Conservation (phyloP, 1,140 invertebrate genomes). For the Lasaia peninsularis region DNA sequence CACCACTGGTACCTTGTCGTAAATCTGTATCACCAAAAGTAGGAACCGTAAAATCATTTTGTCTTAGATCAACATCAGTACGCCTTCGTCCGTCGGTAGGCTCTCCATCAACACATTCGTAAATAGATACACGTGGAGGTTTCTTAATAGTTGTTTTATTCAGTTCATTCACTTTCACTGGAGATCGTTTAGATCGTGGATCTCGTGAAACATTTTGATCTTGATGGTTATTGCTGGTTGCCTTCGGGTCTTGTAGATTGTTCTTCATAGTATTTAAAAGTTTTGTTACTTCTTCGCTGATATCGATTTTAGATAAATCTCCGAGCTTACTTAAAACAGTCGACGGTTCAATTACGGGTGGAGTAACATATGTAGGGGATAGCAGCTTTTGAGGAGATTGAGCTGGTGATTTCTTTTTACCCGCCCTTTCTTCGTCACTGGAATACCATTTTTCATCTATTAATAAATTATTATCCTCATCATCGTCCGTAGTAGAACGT, state of each 20-base stretch:
- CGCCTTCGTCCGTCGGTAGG: conserved; percentile 66
- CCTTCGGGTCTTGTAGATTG: conserved; percentile 62
- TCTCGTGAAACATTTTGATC: conserved; percentile 44
- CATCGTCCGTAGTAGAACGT: conserved; percentile 75
- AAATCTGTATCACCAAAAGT: conserved; percentile 78
- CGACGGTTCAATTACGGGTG: conserved; percentile 68
- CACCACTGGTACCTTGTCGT: conserved; percentile 74
- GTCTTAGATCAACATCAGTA: conserved; percentile 80
- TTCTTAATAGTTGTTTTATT: conserved; percentile 46
- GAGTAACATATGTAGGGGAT: conserved; percentile 52
- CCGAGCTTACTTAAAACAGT: conserved; percentile 81
- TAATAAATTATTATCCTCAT: conserved; percentile 76
- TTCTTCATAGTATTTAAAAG: conserved; percentile 81
- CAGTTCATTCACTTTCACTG: conserved; percentile 44
- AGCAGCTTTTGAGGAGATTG: conserved; percentile 47
- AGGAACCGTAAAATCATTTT: conserved; percentile 66
- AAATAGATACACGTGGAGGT: conserved; percentile 63
- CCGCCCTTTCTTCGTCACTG: conserved; percentile 82
- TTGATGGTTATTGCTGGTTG: conserved; percentile 31
- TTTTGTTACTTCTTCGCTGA: conserved; percentile 84
- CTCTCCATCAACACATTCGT: conserved; percentile 73
- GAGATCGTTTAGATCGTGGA: conserved; percentile 55
- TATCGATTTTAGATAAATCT: conserved; percentile 85
- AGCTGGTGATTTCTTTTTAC: conserved; percentile 57
- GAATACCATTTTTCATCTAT: conserved; percentile 87